These are phyloP conservation scores for Plebejus argus DNA, from an alignment of 2,888 invertebrate genomes.

Conservation along the genomic window DNA sequence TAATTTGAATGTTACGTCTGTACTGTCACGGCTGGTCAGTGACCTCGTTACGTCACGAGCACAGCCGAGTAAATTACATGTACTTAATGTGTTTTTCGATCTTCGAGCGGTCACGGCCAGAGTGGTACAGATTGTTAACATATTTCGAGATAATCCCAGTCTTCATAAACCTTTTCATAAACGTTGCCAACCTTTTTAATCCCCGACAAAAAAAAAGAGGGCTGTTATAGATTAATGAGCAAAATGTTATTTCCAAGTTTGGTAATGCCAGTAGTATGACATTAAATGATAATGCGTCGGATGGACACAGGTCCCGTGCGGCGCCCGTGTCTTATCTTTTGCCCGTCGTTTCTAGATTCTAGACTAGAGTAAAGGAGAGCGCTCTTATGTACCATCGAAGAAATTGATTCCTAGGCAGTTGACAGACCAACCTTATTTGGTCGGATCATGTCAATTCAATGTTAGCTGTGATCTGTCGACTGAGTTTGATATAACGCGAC, in stretches of 20 bases:
- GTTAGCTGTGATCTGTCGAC: too few species aligned
- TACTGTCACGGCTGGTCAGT: conserved; percentile 46
- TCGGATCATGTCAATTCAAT: too few species aligned
- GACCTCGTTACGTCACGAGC: conserved; percentile 47
- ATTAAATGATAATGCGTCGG: too few species aligned
- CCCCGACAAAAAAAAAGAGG: too few species aligned
- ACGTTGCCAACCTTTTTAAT: neutral
- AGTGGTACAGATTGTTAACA: neutral
- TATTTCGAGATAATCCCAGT: neutral
- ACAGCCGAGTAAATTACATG: conserved; percentile 42
- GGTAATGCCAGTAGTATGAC: neutral
- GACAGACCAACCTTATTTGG: too few species aligned
- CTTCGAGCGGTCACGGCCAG: conserved; percentile 8
- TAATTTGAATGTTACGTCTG: conserved; percentile 29
- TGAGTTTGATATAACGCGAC: too few species aligned
- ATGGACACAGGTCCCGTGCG: too few species aligned
- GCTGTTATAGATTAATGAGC: neutral
- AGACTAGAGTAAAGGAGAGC: too few species aligned
- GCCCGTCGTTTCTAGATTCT: too few species aligned
- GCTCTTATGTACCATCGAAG: too few species aligned
- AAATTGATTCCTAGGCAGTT: too few species aligned
- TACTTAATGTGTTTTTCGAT: conserved; percentile 16
- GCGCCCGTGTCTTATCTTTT: too few species aligned
- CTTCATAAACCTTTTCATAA: neutral
- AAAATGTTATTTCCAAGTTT: neutral